Evolutionary conservation across 2,113 vertebrate species (phyloP).

Genomic region (Sterna hirundo): DNA sequence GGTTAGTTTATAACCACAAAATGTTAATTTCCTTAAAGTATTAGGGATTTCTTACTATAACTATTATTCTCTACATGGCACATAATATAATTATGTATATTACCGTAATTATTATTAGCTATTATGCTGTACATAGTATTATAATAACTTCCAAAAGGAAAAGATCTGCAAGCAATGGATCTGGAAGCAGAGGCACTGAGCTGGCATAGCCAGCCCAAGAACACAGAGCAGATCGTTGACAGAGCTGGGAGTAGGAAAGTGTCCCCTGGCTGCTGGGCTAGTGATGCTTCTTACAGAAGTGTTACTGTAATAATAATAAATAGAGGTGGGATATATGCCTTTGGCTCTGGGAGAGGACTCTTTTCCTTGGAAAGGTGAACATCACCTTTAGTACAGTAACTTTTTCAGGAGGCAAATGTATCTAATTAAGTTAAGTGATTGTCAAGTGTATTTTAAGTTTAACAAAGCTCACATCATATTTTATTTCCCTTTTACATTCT

Average conservation of each 20-base stretch:
- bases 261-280: background rate
- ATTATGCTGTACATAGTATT: conserved; percentile 11
- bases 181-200: conserved; percentile 13
- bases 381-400: conserved; percentile 37
- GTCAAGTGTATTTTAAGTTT: conserved; percentile 68
- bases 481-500: conserved; percentile 55
- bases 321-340: background rate
- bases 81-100: conserved; percentile 46
- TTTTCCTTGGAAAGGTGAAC: conserved; percentile 57
- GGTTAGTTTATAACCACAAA: conserved; percentile 32
- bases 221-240: background rate
- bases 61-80: background rate
- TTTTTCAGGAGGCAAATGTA: conserved; percentile 27
- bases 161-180: background rate
- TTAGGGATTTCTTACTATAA: conserved; percentile 6
- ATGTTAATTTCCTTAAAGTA: conserved; percentile 41
- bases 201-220: background rate
- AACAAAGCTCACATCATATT: conserved; percentile 66
- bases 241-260: background rate
- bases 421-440: conserved; percentile 69
- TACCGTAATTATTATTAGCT: conserved; percentile 59
- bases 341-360: background rate
- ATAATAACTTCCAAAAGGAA: conserved; percentile 5
- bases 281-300: background rate
- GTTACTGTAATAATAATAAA: conserved; percentile 23